Base-by-base conservation (phyloP, 2,113 vertebrate genomes). In the Peromyscus maniculatus region DNA sequence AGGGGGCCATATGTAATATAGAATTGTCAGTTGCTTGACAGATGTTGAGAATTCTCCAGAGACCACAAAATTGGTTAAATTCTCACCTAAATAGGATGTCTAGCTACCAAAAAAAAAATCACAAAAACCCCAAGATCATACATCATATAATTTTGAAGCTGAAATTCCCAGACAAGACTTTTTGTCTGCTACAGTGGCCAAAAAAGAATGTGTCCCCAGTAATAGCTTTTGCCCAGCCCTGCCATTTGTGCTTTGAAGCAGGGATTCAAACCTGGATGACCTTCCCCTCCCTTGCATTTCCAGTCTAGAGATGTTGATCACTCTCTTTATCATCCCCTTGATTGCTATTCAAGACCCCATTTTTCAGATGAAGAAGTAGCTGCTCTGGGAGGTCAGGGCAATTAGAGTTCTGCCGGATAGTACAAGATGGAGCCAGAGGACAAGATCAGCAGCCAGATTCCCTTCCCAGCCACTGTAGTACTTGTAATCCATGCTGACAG, bases 81-180 rank as follows among this genome's bases (percentile, higher is more conserved):
- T 92, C 64, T 95, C 66, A 77, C 10, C 89, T 71, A 84, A 96
- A 52, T 49, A 59, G 33, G 7, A 66, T 91, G 93, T 93, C 72
- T 74, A 57, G 75, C 93, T 59, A 78, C 8, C 13, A 43, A 83
- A 33, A 52, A 52, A 46, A 43, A 95, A 89, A 10, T 84, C 67
- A 26, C 33, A 46, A 7, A 31, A 66, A 89, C 75, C 62, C 7
- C 21, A 24, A 87, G 39, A 83, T 57, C 55, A 64, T 31, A 49
- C 59, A 55, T 91, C 36, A 21, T 52, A 91, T 84, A 43, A 84
- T 57, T 82, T 83, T 83, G n/a, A 33, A 83, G 16, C 28, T 84
- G 31, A 91, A 94, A 21, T 86, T 83, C n/a, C 10, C 80, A 80
- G 49, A 33, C 52, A 57, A 57, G 5, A 92, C 28, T 22, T 74